Percentiles rank a stretch among this genome's conserved stretches.
These are phyloP conservation scores for Sipha maydis DNA, from an alignment of 2,888 invertebrate species.

Conservation along the genomic window DNA sequence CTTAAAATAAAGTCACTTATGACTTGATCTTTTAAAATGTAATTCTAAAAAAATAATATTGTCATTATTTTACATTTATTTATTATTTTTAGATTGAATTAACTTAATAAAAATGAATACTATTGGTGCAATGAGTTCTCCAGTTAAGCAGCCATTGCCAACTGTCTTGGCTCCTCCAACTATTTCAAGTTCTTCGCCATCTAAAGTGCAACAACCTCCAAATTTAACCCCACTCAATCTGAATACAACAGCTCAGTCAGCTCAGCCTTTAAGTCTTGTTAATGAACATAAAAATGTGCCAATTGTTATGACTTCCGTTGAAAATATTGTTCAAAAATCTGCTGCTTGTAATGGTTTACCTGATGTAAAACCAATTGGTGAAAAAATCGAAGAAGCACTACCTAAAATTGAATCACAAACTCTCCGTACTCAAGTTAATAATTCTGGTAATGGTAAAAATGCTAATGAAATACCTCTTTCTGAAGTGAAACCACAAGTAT, in stretches of 20 bases:
- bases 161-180: conserved; percentile 50
- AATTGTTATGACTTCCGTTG: conserved; percentile 31
- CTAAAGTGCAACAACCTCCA: conserved; percentile 58
- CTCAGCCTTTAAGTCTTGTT: conserved; percentile 54
- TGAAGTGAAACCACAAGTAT: conserved; percentile 32
- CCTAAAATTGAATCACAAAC: conserved; percentile 67
- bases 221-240: conserved; percentile 55
- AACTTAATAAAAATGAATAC: conserved; percentile 42
- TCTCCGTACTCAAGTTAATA: conserved; percentile 25
- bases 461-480: conserved; percentile 32
- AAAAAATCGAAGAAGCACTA: conserved; percentile 67
- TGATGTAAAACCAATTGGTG: conserved; percentile 63
- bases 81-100: conserved; percentile 38
- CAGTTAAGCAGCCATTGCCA: conserved; percentile 53
- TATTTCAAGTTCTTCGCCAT: conserved; percentile 49
- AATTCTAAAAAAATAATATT: too few species aligned
- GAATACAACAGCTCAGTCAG: conserved; percentile 45
- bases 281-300: conserved; percentile 52
- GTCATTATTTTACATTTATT: not conserved
- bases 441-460: conserved; percentile 21
- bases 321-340: conserved; percentile 54
- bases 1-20: too few species aligned
- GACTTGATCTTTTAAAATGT: too few species aligned
- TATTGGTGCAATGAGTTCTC: conserved; percentile 58
- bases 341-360: conserved; percentile 54